Base-by-base conservation (phyloP, 2,113 vertebrate genomes). In the Megaceryle maxima region DNA sequence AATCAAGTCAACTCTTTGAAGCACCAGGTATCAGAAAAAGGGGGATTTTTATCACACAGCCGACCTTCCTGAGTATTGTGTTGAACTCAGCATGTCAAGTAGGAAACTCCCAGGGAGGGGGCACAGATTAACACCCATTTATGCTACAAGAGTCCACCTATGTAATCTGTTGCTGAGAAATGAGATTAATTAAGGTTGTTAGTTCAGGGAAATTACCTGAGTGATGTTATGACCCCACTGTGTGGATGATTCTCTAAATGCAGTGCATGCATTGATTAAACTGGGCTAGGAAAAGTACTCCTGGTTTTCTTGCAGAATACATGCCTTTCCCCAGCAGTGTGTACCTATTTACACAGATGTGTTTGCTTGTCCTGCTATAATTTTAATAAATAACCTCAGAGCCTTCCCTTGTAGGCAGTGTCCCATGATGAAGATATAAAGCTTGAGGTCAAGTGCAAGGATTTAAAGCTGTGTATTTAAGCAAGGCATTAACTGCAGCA, bases 121-220 rank as follows among this genome's bases (percentile, higher is more conserved):
- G 86, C 72, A 50, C 37, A 69, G 88, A 44, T 81, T 67, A 87
- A 63, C 67, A 76, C 59, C 83, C 7, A 0, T 70, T 93, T 81
- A 63, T 83, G 83, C 73, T 80, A 10, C 43, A 31, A 37, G 76
- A 92, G 25, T 39, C 59, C 25, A 17, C 64, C 63, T 64, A 13
- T 77, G 67, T 88, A 67, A 80, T 90, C 83, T 69, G 68, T 21
- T 66, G 83, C 83, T 93, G 76, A 78, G 95, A 90, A 92, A 59
- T 56, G 22, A 83, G 69, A 83, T 87, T 80, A 73, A 92, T 90
- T 86, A 78, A 87, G 80, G 48, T 63, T 55, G 64, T 91, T 79
- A 73, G 39, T n/a, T 11, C 22, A 63, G 70, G 62, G 75, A 90
- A 85, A 66, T 79, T 16, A 72, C 16, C 33, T 19, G 90, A 60